Base-by-base conservation (phyloP, 2,797 vertebrate species). In the Manis javanica region DNA sequence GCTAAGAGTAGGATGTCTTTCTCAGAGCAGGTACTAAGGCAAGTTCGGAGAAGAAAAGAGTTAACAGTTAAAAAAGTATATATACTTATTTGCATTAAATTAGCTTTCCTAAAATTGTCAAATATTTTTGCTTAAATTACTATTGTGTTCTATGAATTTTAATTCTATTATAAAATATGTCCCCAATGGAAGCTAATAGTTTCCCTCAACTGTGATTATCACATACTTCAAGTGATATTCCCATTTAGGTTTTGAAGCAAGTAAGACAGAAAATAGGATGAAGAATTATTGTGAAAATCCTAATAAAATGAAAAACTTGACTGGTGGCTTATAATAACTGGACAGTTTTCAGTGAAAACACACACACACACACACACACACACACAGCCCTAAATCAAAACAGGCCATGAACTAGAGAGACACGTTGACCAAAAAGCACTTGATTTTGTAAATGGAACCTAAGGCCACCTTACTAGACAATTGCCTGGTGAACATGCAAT, bases 111-210 rank as follows among this genome's bases (percentile, higher is more conserved):
- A 46, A 42, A 53, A 7, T 94, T 88, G 8, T 19, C 34, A n/a
- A 46, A 7, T 87, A 79, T 78, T 90, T 89, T 92, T 90, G 14
- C 19, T 97, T 49, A 95, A 95, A 34, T 63, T 94, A n/a, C 7
- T 63, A 34, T 53, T 64, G 49, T 87, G 39, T 2, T 74, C 12
- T 8, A 78, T 37, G 23, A 5, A 91, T 95, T 97, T 95, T 85
- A 95, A 89, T 72, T 96, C 68, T 96, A 83, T 46, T 96, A 0
- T 78, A 74, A 96, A 90, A 91, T 34, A 78, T 0, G 10, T 81
- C 6, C n/a, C 11, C 31, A 77, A 42, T 16, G 53, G 26, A 96
- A 88, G 26, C 16, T 71, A 63, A 37, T 49, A 55, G 57, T 78
- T 72, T 66, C 8, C 8, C 51, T 2, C 2, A n/a, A 0, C 46